Percentiles rank a stretch among this genome's conserved stretches.
phyloP scores from a whole-genome alignment of 2,797 vertebrate genomes.

The Pantherophis vulpinus region DNA sequence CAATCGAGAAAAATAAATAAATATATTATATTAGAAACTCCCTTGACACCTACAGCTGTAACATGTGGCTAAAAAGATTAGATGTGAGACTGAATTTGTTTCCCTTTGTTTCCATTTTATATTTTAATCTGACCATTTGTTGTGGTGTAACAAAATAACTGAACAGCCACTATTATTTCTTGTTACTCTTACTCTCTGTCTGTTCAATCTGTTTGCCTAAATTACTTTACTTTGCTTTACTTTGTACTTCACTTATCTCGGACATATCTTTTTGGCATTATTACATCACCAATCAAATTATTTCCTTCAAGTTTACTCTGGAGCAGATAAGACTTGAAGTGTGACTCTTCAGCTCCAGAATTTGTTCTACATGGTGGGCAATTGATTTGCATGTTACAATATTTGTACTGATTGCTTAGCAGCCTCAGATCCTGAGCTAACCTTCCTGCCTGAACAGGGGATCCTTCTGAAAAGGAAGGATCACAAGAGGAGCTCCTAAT shows the following conservation, averaged over 20 bases:
- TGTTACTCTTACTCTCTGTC: background rate
- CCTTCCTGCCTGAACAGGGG: background rate
- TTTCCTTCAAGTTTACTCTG: background rate
- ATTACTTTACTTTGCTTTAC: background rate
- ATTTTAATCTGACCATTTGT: background rate
- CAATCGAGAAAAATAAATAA: background rate
- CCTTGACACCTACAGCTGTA: background rate
- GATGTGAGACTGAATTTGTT: background rate
- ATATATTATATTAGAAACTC: background rate
- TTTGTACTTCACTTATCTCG: background rate
- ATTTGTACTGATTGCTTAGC: background rate
- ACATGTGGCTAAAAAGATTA: background rate
- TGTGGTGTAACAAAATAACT: background rate
- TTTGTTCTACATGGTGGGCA: background rate
- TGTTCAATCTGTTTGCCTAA: background rate
- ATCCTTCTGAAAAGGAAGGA: background rate
- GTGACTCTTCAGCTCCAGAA: background rate
- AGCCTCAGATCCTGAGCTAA: background rate
- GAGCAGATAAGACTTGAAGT: background rate
- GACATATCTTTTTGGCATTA: background rate
- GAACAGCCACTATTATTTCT: background rate
- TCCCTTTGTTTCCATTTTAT: background rate
- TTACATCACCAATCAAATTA: background rate
- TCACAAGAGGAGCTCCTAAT: background rate
- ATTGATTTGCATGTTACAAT: background rate